A percentile compares a stretch with the other conserved stretches of the same genome.
Evolutionary conservation across 2,113 vertebrate genomes (phyloP).

Genomic region (Mustela lutreola): DNA sequence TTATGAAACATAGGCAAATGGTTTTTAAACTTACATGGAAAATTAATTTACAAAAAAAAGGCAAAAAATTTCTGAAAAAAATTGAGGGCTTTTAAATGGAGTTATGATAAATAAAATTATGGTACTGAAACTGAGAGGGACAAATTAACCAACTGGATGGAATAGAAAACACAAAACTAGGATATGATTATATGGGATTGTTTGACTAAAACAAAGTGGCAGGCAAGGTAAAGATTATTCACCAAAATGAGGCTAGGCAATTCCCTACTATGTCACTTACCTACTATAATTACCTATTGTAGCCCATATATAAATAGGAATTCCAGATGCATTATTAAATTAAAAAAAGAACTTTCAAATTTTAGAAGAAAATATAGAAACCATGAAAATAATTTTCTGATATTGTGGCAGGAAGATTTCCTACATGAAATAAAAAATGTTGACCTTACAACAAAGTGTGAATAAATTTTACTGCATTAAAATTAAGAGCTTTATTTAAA

Average conservation of each 20-base stretch:
- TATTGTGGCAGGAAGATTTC: neutral
- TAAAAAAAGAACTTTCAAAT: neutral
- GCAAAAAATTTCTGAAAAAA: neutral
- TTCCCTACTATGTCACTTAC: neutral
- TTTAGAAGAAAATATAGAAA: neutral
- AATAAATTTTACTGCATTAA: neutral
- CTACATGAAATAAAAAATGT: neutral
- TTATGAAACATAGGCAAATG: neutral
- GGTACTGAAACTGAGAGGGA: neutral
- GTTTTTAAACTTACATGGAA: neutral
- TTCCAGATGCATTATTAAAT: neutral
- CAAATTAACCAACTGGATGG: neutral
- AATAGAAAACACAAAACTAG: neutral
- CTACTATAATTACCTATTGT: neutral
- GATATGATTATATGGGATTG: neutral
- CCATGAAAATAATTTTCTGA: neutral
- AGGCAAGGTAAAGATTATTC: neutral
- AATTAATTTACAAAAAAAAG: neutral
- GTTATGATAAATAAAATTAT: neutral
- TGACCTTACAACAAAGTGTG: neutral
- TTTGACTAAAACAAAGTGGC: neutral
- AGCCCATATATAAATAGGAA: neutral
- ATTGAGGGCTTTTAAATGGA: neutral
- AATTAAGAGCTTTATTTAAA: neutral
- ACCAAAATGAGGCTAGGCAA: neutral